Conservation (phyloP, 1,140 invertebrate genomes). For the Lepidurus arcticus region DNA sequence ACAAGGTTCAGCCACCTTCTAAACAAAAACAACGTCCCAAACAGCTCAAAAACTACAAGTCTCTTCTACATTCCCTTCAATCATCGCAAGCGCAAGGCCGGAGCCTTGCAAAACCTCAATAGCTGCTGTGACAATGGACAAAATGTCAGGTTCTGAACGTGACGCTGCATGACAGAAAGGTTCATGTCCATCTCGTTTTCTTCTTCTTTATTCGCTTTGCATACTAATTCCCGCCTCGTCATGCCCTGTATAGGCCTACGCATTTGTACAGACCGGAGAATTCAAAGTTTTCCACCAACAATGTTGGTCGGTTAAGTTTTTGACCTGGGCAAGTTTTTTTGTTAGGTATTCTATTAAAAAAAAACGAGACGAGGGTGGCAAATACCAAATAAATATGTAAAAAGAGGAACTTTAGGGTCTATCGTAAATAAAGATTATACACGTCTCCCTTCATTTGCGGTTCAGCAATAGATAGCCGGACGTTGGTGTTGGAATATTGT, state of each 20-base stretch:
- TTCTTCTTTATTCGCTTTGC: neutral
- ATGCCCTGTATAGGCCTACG: neutral
- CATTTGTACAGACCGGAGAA: neutral
- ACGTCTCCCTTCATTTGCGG: conserved; percentile 17
- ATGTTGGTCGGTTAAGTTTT: neutral
- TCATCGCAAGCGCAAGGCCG: neutral
- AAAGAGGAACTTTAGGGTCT: conserved; percentile 10
- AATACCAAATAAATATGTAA: neutral
- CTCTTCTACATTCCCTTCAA: neutral
- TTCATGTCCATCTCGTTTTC: conserved; percentile 3
- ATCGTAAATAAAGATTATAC: conserved; percentile 22
- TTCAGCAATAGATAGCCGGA: conserved; percentile 13
- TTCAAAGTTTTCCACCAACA: neutral
- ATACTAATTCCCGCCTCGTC: conserved; percentile 7
- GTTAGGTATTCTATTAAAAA: neutral
- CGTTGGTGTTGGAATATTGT: conserved; percentile 1
- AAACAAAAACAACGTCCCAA: neutral
- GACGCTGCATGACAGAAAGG: conserved; percentile 14
- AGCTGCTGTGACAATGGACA: neutral
- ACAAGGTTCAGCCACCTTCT: neutral
- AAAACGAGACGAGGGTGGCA: neutral
- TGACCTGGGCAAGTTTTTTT: neutral
- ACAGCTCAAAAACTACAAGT: neutral
- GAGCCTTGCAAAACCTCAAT: neutral
- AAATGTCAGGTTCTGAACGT: conserved; percentile 10